phyloP scores from a whole-genome alignment of 2,113 vertebrate genomes.

The Alosa alosa region DNA sequence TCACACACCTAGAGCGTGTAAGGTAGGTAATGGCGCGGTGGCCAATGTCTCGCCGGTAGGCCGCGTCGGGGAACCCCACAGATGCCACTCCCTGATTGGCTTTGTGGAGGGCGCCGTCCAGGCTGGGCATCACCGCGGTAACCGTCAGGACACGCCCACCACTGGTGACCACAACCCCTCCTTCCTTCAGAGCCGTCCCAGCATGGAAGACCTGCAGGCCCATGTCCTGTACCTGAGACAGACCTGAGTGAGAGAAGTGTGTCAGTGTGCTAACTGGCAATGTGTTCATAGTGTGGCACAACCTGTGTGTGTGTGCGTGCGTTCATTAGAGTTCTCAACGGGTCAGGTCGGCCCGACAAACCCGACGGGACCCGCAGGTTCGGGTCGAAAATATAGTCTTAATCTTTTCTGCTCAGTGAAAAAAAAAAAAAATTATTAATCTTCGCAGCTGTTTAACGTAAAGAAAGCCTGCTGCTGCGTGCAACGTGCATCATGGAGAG shows the following conservation, averaged over 20 bases:
- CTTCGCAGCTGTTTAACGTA: too few species aligned
- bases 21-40: conserved; percentile 82
- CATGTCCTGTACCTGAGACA: conserved; percentile 73
- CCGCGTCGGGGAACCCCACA: conserved; percentile 80
- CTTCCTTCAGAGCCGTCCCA: conserved; percentile 79
- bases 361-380: too few species aligned
- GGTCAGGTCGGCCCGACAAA: too few species aligned
- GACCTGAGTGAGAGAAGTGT: conserved; percentile 63
- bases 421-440: too few species aligned
- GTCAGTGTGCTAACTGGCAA: not conserved
- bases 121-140: conserved; percentile 74
- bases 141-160: conserved; percentile 90
- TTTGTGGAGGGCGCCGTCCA: conserved; percentile 73
- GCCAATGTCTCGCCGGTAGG: conserved; percentile 86
- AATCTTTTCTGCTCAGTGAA: too few species aligned
- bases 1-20: conserved; percentile 80
- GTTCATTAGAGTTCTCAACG: too few species aligned
- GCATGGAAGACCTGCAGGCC: conserved; percentile 92
- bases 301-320: not conserved
- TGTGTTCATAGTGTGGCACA: not conserved
- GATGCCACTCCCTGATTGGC: conserved; percentile 79
- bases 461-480: too few species aligned
- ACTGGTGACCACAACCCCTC: conserved; percentile 76
- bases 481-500: too few species aligned
- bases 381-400: too few species aligned